phyloP scores from a whole-genome alignment of 2,888 invertebrate species.

The Aromia moschata region DNA sequence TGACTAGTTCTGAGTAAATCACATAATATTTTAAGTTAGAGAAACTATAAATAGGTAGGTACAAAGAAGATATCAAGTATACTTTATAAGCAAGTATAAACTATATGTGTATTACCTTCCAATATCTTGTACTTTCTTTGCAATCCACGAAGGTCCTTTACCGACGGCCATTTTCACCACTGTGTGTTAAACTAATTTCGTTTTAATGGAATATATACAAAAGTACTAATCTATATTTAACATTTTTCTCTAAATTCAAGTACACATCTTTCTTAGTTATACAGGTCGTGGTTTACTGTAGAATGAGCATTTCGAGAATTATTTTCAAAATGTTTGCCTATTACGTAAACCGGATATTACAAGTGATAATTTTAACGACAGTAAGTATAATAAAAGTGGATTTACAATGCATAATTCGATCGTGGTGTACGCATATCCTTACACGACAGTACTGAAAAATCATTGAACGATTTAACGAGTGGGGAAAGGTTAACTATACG shows the following conservation, averaged over 20 bases:
- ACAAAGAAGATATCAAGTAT: not conserved
- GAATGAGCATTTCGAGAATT: constrained; percentile 1
- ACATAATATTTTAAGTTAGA: no score
- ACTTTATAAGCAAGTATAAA: not conserved
- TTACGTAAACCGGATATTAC: constrained; percentile 16
- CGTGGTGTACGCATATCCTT: not conserved
- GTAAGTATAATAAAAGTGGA: not conserved
- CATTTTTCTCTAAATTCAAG: not conserved
- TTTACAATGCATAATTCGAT: not conserved
- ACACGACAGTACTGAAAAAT: not conserved
- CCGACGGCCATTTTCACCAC: constrained; percentile 24
- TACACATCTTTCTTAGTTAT: not conserved
- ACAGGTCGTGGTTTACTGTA: not conserved
- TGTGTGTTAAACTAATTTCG: not conserved
- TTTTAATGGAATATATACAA: no score
- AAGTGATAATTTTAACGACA: constrained; percentile 8
- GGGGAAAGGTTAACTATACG: no score
- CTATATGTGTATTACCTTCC: constrained; percentile 27
- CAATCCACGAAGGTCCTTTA: constrained; percentile 25
- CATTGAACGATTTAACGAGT: not conserved
- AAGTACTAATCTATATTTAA: not conserved
- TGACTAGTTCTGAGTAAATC: no score
- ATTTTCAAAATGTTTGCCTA: constrained; percentile 15
- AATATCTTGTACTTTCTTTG: constrained; percentile 21
- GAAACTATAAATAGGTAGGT: not conserved